These are phyloP conservation scores for Parotocinclus haroldoi DNA, from an alignment of 2,797 vertebrate genomes.

Conservation along the genomic window DNA sequence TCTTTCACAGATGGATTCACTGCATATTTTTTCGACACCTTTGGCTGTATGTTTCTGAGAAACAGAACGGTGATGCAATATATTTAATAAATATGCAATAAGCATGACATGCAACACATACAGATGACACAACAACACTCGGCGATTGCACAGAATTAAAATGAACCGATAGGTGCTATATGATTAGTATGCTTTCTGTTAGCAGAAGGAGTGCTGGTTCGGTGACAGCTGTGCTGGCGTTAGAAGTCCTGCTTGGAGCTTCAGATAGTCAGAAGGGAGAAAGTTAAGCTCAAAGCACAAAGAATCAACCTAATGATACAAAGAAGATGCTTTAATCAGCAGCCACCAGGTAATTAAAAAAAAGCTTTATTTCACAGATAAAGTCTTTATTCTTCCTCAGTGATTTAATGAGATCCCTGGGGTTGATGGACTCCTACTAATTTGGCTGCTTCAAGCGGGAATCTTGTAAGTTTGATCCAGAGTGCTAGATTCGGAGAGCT, in stretches of 20 bases:
- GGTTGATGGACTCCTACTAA: conserved; percentile 11
- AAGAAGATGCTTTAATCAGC: conserved; percentile 4
- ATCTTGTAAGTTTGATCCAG: background rate
- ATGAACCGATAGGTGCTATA: background rate
- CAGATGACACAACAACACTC: background rate
- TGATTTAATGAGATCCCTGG: conserved; percentile 18
- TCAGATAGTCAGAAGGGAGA: background rate
- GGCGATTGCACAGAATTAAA: background rate
- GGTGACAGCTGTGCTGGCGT: conserved; percentile 7
- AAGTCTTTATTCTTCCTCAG: background rate
- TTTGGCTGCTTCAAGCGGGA: conserved; percentile 1
- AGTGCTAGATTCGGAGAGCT: background rate
- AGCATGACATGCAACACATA: background rate
- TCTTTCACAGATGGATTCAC: too few relatives aligned
- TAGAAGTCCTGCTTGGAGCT: background rate
- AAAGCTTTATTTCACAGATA: background rate
- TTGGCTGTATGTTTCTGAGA: too few relatives aligned
- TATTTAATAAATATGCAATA: background rate
- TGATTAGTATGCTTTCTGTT: background rate
- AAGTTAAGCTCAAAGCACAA: background rate
- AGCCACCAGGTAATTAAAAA: conserved; percentile 6
- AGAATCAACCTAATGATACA: conserved; percentile 9
- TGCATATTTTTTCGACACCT: too few relatives aligned
- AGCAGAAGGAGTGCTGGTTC: background rate
- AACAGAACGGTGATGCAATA: too few relatives aligned